These are phyloP conservation scores for Istiophorus platypterus DNA, from an alignment of 2,113 vertebrate genomes.

Conservation along the genomic window DNA sequence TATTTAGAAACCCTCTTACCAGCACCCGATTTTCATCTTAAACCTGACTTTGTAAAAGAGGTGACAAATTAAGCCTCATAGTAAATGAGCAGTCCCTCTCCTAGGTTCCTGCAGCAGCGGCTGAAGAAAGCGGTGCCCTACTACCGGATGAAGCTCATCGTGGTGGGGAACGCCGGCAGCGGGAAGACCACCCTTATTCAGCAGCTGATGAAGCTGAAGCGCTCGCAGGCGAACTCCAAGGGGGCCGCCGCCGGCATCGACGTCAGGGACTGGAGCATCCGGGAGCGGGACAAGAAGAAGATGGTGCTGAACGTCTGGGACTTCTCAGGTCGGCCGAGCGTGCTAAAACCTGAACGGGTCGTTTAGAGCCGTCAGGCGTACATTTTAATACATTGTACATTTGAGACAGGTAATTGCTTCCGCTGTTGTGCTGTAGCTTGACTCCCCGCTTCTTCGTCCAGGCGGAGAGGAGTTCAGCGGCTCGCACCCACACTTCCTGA, in stretches of 20 bases:
- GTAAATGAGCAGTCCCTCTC: background rate
- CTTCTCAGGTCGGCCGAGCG: conserved; percentile 89
- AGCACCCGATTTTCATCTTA: too few relatives aligned
- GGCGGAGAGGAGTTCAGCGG: conserved; percentile 93
- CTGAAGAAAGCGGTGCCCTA: conserved; percentile 97
- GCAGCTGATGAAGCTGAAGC: conserved; percentile 91
- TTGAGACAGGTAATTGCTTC: too few relatives aligned
- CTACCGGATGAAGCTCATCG: conserved; percentile 94
- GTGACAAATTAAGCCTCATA: too few relatives aligned
- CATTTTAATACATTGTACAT: too few relatives aligned
- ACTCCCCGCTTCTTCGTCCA: conserved; percentile 19
- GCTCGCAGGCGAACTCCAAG: conserved; percentile 74
- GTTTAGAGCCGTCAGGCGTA: background rate
- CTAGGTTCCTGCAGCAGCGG: conserved; percentile 96
- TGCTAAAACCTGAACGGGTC: background rate
- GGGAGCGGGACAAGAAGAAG: conserved; percentile 88
- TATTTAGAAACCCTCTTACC: too few relatives aligned
- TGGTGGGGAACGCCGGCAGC: conserved; percentile 92
- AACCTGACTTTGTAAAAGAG: background rate
- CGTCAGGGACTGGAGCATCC: conserved; percentile 92
- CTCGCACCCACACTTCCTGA: conserved; percentile 94
- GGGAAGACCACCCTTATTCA: conserved; percentile 94
- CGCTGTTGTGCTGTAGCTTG: background rate
- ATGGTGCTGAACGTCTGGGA: conserved; percentile 96
- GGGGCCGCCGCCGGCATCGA: conserved; percentile 85